Conservation (phyloP, 2,113 vertebrate genomes). For the Lycaon pictus region DNA sequence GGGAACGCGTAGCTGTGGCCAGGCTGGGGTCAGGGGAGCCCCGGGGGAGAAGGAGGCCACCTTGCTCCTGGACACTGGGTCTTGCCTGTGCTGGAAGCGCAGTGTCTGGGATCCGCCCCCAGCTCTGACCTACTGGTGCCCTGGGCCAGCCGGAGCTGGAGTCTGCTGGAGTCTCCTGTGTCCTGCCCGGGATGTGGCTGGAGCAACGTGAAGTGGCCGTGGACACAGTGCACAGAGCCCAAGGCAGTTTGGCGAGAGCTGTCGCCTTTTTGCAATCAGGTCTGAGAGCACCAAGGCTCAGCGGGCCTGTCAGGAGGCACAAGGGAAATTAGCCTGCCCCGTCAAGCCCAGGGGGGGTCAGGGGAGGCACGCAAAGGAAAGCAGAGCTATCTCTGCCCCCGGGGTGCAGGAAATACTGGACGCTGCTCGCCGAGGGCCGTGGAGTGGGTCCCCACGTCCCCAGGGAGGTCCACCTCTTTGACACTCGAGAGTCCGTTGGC, state of each 20-base stretch:
- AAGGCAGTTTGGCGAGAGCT: background rate
- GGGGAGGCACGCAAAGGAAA: background rate
- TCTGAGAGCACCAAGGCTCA: fast-evolving
- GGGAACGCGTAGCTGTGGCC: background rate
- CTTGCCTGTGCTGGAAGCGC: background rate
- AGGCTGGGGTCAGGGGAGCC: background rate
- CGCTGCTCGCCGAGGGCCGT: background rate
- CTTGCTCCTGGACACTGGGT: background rate
- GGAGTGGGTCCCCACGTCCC: background rate
- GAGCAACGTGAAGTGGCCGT: fast-evolving
- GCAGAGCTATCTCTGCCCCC: background rate
- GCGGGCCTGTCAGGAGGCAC: background rate
- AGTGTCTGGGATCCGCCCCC: background rate
- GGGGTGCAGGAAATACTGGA: background rate
- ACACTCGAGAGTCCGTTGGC: fast-evolving
- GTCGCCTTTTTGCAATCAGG: background rate
- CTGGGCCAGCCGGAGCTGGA: background rate
- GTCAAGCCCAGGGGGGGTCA: background rate
- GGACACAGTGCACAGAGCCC: background rate
- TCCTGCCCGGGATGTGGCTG: background rate
- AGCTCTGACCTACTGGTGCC: background rate
- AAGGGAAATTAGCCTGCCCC: background rate
- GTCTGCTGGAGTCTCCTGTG: background rate
- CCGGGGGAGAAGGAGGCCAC: background rate
- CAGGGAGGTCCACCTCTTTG: fast-evolving